Evolutionary conservation across 2,888 invertebrate genomes (phyloP).

Genomic region (Andrena camellia): DNA sequence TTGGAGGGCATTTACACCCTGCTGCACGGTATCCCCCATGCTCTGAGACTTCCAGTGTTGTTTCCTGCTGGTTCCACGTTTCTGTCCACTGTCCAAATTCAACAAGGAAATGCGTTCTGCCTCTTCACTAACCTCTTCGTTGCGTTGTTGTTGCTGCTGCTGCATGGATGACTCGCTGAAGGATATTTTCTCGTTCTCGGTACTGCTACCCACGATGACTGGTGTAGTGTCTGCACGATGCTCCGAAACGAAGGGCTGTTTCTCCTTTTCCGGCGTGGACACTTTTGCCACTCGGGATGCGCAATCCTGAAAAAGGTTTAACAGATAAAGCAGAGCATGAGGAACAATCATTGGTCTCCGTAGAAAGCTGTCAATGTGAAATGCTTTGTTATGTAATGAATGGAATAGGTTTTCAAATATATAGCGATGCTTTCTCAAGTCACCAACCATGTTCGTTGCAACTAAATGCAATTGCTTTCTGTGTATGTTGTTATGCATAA

Average conservation of each 20-base stretch:
- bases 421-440: constrained; percentile 34
- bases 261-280: constrained; percentile 77
- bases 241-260: constrained; percentile 52
- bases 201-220: constrained; percentile 24
- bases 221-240: constrained; percentile 46
- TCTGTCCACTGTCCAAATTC: constrained; percentile 61
- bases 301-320: constrained; percentile 71
- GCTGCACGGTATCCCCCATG: constrained; percentile 82
- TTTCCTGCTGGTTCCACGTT: constrained; percentile 72
- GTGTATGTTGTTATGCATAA: constrained; percentile 35
- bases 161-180: constrained; percentile 43
- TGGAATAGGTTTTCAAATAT: constrained; percentile 26
- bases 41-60: constrained; percentile 86
- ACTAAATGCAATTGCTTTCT: constrained; percentile 63
- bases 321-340: constrained; percentile 2
- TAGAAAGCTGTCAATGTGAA: constrained; percentile 34
- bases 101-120: constrained; percentile 56
- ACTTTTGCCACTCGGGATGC: constrained; percentile 66
- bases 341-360: neutral
- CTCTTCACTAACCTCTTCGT: constrained; percentile 63
- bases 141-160: constrained; percentile 63
- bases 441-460: constrained; percentile 56
- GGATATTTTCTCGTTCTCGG: constrained; percentile 54
- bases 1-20: constrained; percentile 63
- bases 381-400: constrained; percentile 49